Evolutionary conservation across 2,888 invertebrate genomes (phyloP), one percentile per base, ranked within the genome.

Genomic region (Zygaena filipendulae): DNA sequence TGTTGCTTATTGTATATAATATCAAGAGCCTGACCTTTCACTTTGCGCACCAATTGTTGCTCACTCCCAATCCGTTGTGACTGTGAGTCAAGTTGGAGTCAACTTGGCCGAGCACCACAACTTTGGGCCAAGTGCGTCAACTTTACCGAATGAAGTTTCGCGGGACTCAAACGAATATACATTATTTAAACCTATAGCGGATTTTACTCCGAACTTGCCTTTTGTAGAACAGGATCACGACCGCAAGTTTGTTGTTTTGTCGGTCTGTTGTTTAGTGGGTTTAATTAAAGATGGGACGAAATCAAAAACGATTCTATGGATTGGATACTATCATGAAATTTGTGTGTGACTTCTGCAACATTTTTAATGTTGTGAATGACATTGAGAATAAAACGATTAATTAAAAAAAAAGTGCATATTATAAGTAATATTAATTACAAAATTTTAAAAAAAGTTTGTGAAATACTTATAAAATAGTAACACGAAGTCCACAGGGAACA

Each of bases 111-210:
- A 66, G n/a, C n/a, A n/a, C n/a, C n/a, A n/a, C n/a, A n/a, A n/a
- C n/a, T n/a, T 67, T 59, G 62, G 49, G 54, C 52, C 55, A 64
- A n/a, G n/a, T n/a, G n/a, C n/a, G n/a, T n/a, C n/a, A n/a, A n/a
- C n/a, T n/a, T n/a, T n/a, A n/a, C n/a, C n/a, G n/a, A n/a, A n/a
- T n/a, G n/a, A n/a, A 72, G 61, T 69, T 70, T 52, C 40, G 34
- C 47, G 43, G 49, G 55, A 70, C 69, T 67, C 63, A 61, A 59
- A 61, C 66, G 61, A 71, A 63, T 64, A n/a, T 63, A 64, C 67
- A 62, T 59, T 56, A 59, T 66, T 66, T 59, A n/a, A n/a, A 60
- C 57, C 55, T n/a, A n/a, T 61, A 46, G 58, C 53, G 61, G 67
- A 59, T 67, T 67, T 67, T 62, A 58, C 59, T 60, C 54, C 44